Conservation (phyloP, 1,140 invertebrate genomes). For the Mylabris phalerata region DNA sequence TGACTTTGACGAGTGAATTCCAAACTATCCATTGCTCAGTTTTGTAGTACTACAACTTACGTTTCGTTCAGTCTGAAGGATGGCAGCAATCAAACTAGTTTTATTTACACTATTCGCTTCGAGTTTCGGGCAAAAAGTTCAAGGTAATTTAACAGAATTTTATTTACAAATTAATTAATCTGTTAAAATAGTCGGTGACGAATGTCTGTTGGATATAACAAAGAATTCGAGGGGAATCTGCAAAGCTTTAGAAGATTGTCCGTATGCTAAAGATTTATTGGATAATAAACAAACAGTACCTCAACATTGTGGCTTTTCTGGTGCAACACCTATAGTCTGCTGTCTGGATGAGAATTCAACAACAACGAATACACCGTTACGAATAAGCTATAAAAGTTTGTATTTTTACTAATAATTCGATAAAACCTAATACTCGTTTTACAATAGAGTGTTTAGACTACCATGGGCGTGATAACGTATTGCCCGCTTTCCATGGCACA, state of each 20-base stretch:
- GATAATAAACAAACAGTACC: background rate
- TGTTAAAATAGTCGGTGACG: background rate
- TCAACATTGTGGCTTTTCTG: background rate
- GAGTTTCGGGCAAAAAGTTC: too few relatives aligned
- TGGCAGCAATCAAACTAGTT: too few relatives aligned
- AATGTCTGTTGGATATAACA: background rate
- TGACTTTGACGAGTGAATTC: too few relatives aligned
- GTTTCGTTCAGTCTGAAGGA: too few relatives aligned
- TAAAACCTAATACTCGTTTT: background rate
- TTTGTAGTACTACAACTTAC: too few relatives aligned
- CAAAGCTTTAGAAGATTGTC: background rate
- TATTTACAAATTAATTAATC: too few relatives aligned
- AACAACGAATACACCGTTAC: too few relatives aligned
- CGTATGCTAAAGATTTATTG: background rate
- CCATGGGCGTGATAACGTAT: background rate
- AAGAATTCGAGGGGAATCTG: background rate
- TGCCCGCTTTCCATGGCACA: slow-evolving; percentile 9
- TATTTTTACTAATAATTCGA: background rate
- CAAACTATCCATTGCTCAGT: too few relatives aligned
- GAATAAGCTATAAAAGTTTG: background rate
- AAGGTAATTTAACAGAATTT: too few relatives aligned
- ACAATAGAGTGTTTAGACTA: slow-evolving; percentile 1
- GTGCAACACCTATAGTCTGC: background rate
- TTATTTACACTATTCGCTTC: too few relatives aligned
- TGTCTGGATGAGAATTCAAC: background rate